phyloP scores from a whole-genome alignment of 1,140 invertebrate genomes.

The Sycophila sp. region DNA sequence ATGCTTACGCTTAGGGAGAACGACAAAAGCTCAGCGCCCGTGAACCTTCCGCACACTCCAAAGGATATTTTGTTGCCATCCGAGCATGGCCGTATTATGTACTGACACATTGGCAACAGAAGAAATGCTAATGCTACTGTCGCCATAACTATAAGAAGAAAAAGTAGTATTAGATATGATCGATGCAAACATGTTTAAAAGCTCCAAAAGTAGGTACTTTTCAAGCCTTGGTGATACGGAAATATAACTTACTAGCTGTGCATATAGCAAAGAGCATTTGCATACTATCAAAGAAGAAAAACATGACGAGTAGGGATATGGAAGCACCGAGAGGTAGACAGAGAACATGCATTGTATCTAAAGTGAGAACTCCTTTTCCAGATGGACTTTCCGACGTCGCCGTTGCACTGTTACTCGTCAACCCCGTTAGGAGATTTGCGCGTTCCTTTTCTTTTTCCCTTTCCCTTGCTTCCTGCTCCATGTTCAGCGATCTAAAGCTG shows the following conservation, averaged over 20 bases:
- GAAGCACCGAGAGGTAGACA: constrained; percentile 96
- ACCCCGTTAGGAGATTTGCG: constrained; percentile 69
- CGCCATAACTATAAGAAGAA: constrained; percentile 86
- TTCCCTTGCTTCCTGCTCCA: constrained; percentile 92
- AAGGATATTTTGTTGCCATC: constrained; percentile 91
- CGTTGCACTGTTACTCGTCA: constrained; percentile 52
- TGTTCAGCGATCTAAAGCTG: constrained; percentile 91
- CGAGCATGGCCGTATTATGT: constrained; percentile 88
- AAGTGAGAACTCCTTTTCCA: constrained; percentile 84
- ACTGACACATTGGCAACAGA: constrained; percentile 96
- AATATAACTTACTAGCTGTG: constrained; percentile 85
- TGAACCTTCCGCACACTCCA: constrained; percentile 89
- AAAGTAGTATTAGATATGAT: too few species aligned
- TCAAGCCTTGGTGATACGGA: too few species aligned
- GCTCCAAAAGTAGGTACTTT: too few species aligned
- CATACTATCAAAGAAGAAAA: constrained; percentile 99
- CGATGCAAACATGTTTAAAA: too few species aligned
- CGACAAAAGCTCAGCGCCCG: constrained; percentile 91
- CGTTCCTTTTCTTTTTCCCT: constrained; percentile 82
- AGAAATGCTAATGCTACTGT: constrained; percentile 96
- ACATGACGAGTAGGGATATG: constrained; percentile 95
- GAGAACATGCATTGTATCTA: constrained; percentile 96
- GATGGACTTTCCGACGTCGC: constrained; percentile 52
- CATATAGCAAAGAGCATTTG: constrained; percentile 97
- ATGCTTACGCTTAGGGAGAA: constrained; percentile 92